A percentile compares a stretch with the other conserved stretches of the same genome.
Evolutionary conservation across 37 sponge, comb jelly and placozoan species (phyloP).

Genomic region (Diacarnus erythraeanus): DNA sequence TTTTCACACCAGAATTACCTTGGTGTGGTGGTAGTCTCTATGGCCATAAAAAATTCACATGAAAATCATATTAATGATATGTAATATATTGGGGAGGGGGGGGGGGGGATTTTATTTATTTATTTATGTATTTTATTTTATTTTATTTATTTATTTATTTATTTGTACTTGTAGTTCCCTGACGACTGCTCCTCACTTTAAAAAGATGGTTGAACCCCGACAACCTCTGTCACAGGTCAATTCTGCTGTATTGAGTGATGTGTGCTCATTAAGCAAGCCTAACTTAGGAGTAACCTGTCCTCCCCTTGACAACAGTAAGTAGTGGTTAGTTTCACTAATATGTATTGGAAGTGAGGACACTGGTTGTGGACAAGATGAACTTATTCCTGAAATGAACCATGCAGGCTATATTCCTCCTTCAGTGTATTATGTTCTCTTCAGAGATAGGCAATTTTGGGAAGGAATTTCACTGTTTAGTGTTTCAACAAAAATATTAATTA

Average conservation of each 20-base stretch:
- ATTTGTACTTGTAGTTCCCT: conserved; percentile 41
- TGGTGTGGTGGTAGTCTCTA: no score
- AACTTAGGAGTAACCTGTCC: not conserved
- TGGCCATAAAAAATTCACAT: no score
- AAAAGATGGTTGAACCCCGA: conserved; percentile 35
- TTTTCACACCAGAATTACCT: no score
- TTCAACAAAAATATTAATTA: no score
- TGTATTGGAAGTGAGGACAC: no score
- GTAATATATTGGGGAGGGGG: no score
- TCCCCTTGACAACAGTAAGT: not conserved
- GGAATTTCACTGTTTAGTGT: no score
- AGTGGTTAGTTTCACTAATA: no score
- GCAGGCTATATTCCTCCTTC: not conserved
- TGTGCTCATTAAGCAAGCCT: not conserved
- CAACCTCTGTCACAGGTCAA: conserved; percentile 57
- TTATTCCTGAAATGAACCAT: not conserved
- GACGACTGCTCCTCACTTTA: conserved; percentile 84
- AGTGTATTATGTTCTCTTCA: no score
- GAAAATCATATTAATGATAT: no score
- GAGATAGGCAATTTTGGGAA: no score
- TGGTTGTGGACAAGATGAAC: no score
- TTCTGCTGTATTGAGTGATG: not conserved
- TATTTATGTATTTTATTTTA: not conserved
- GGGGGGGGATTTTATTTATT: not conserved
- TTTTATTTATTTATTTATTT: not conserved